Evolutionary conservation across 1,140 invertebrate species (phyloP).

Genomic region (Rhyzopertha dominica): DNA sequence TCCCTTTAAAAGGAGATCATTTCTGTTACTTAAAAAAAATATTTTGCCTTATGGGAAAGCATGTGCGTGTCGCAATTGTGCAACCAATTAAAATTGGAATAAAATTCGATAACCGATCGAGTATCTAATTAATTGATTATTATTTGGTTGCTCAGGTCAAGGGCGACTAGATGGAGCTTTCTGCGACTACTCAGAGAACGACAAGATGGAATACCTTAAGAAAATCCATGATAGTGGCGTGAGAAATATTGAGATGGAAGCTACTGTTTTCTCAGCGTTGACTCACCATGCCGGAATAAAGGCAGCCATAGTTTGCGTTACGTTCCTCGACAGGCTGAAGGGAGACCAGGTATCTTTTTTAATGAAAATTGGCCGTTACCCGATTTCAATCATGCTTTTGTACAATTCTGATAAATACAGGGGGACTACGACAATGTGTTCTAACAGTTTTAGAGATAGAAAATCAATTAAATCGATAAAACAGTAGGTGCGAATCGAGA

Average conservation of each 20-base stretch:
- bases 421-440: too few relatives aligned
- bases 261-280: slow-evolving; percentile 84
- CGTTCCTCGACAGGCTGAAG: slow-evolving; percentile 86
- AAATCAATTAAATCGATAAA: too few relatives aligned
- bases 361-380: not conserved
- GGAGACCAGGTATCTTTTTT: slow-evolving; percentile 77
- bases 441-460: too few relatives aligned
- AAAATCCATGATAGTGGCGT: slow-evolving; percentile 74
- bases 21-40: too few relatives aligned
- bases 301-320: slow-evolving; percentile 90
- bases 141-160: slow-evolving; percentile 69
- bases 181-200: slow-evolving; percentile 85
- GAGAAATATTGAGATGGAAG: slow-evolving; percentile 98
- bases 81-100: slow-evolving; percentile 86
- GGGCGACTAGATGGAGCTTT: slow-evolving; percentile 94
- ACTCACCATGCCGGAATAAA: slow-evolving; percentile 92
- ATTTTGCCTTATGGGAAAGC: too few relatives aligned
- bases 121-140: too few relatives aligned
- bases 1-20: too few relatives aligned
- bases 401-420: too few relatives aligned
- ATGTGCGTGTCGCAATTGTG: too few relatives aligned
- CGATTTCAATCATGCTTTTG: too few relatives aligned
- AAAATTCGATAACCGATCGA: slow-evolving; percentile 60
- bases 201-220: slow-evolving; percentile 85
- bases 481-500: too few relatives aligned